A percentile compares a stretch with the other conserved stretches of the same genome.
These are phyloP conservation scores for Caenorhabditis inopinata DNA, from an alignment of 1,140 invertebrate genomes.

Conservation along the genomic window DNA sequence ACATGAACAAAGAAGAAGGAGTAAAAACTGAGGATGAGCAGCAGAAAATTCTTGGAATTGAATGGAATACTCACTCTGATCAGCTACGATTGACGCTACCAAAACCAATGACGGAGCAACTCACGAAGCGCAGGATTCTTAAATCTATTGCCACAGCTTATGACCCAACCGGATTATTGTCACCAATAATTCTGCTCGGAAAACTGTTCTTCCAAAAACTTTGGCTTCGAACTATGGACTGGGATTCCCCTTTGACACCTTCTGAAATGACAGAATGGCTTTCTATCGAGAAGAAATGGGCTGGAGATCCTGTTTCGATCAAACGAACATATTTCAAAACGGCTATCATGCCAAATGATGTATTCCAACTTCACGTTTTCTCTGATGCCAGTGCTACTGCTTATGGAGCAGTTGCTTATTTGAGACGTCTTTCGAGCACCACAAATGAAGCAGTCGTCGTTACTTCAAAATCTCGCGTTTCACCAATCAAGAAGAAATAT, in stretches of 20 bases:
- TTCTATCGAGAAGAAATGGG: too few relatives aligned
- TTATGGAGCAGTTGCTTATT: conserved; percentile 40
- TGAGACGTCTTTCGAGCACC: background rate
- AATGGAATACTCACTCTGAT: background rate
- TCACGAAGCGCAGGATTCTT: background rate
- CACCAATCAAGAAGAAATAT: background rate
- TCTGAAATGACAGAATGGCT: too few relatives aligned
- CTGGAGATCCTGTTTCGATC: background rate
- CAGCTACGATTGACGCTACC: background rate
- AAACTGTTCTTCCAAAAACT: background rate
- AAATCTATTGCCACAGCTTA: background rate
- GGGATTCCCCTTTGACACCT: too few relatives aligned
- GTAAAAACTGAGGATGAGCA: background rate
- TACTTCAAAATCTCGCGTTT: conserved; percentile 38
- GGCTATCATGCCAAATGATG: background rate
- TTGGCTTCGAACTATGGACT: too few relatives aligned
- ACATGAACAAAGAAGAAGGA: too few relatives aligned
- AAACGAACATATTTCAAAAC: background rate
- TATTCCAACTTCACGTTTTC: conserved; percentile 43
- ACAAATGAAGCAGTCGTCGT: background rate
- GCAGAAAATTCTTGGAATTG: background rate
- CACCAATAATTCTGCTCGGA: background rate
- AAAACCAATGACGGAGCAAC: background rate
- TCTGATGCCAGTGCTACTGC: conserved; percentile 37
- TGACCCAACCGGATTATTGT: background rate